phyloP scores from a whole-genome alignment of 2,888 invertebrate species.

The Temnothorax rugatulus region DNA sequence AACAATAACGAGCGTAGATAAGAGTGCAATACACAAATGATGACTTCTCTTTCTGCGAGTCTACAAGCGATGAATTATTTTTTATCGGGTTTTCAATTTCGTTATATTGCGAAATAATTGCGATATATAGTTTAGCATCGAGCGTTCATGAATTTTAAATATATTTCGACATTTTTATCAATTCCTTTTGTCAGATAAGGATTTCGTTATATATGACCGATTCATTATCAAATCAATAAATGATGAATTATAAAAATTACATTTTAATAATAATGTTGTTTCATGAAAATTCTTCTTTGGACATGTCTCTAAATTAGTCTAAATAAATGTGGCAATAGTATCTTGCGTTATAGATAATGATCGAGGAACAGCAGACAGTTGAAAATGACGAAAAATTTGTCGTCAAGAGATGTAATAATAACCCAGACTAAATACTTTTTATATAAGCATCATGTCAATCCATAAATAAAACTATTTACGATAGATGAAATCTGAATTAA shows the following conservation, averaged over 20 bases:
- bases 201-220: background rate
- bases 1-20: constrained; percentile 79
- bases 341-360: background rate
- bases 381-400: background rate
- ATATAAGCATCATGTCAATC: background rate
- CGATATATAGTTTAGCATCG: too few species aligned
- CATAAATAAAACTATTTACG: background rate
- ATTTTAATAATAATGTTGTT: background rate
- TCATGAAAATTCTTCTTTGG: background rate
- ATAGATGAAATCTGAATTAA: background rate
- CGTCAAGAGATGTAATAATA: background rate
- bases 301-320: background rate
- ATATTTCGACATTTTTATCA: background rate
- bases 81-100: background rate
- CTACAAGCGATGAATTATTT: constrained; percentile 49
- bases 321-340: background rate
- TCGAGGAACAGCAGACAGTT: background rate
- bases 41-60: constrained; percentile 52
- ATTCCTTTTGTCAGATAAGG: background rate
- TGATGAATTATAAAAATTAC: background rate
- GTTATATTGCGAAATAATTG: background rate
- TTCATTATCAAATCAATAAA: background rate
- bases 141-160: background rate
- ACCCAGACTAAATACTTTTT: background rate
- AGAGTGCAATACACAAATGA: constrained; percentile 68